Conservation (phyloP, 2,888 invertebrate genomes). For the Lysandra coridon region DNA sequence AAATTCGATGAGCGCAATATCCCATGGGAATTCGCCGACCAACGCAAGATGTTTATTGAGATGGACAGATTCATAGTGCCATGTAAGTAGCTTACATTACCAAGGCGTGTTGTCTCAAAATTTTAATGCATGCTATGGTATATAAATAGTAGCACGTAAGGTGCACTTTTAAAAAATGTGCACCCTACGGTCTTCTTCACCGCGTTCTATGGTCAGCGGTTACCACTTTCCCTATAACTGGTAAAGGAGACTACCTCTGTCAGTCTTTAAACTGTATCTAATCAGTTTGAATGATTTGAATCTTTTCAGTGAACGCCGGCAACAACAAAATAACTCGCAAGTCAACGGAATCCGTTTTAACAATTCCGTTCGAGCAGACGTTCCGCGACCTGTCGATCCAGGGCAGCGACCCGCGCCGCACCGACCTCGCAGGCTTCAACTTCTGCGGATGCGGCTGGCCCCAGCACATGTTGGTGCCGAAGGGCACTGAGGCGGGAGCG, state of each 20-base stretch:
- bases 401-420: slow-evolving; percentile 49
- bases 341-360: slow-evolving; percentile 81
- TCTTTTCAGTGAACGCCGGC: slow-evolving; percentile 77
- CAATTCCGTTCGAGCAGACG: slow-evolving; percentile 80
- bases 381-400: slow-evolving; percentile 76
- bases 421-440: slow-evolving; percentile 65
- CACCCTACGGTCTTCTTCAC: too few relatives aligned
- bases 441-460: slow-evolving; percentile 84
- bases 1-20: slow-evolving; percentile 85
- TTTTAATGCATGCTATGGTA: too few relatives aligned
- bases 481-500: slow-evolving; percentile 67
- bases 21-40: slow-evolving; percentile 82
- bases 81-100: slow-evolving; percentile 69
- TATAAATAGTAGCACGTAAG: too few relatives aligned
- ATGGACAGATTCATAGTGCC: slow-evolving; percentile 85
- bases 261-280: background rate
- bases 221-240: background rate
- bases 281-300: background rate
- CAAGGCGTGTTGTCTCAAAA: too few relatives aligned
- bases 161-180: too few relatives aligned
- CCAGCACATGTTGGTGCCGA: slow-evolving; percentile 80
- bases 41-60: slow-evolving; percentile 85
- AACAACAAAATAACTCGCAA: slow-evolving; percentile 77
- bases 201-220: background rate
- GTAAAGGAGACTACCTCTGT: background rate